Base-by-base conservation (phyloP, 2,888 invertebrate genomes). In the Ophion obscuratus region DNA sequence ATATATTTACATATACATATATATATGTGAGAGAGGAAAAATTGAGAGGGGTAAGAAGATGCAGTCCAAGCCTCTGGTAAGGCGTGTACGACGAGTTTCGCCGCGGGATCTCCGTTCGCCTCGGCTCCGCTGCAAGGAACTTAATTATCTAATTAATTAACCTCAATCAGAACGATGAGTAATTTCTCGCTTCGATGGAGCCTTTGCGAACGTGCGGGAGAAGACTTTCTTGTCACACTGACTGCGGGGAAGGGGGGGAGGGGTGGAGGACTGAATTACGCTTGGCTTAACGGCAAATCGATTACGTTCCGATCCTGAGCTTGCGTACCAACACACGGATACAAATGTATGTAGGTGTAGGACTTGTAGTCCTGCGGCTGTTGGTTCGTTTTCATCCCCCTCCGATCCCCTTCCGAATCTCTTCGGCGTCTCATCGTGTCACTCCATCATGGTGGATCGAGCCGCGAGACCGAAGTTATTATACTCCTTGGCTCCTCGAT, bases 91-190 rank as follows among this genome's bases (percentile, higher is more conserved):
- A 74, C 57, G 44, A 73, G 66, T 81, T 81, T 81, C 68, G 81
- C 81, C 80, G 80, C 80, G 27, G 76, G 78, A 61, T 81, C 85
- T 81, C 75, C 82, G 85, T 87, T 89, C 87, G 83, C 86, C 84
- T 85, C 84, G 89, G 84, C 83, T 85, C 84, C 88, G 88, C 89
- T 89, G 89, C 89, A 62, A 86, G 87, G 88, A 92, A 93, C 93
- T 93, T 94, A 94, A 94, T 94, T 94, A 94, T 94, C 94, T 94
- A 94, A 94, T 94, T 94, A 94, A 94, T 94, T 94, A 94, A 94
- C 93, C 93, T 93, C 94, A 94, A 94, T 94, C 94, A 93, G 93
- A 94, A 93, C 93, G 94, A 94, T 94, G 94, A 94, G 94, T 94
- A 94, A 94, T 94, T 94, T 94, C 94, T 92, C 94, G 94, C 91